These are phyloP conservation scores for Pterocles orientalis DNA, from an alignment of 2,113 vertebrate genomes.

Conservation along the genomic window DNA sequence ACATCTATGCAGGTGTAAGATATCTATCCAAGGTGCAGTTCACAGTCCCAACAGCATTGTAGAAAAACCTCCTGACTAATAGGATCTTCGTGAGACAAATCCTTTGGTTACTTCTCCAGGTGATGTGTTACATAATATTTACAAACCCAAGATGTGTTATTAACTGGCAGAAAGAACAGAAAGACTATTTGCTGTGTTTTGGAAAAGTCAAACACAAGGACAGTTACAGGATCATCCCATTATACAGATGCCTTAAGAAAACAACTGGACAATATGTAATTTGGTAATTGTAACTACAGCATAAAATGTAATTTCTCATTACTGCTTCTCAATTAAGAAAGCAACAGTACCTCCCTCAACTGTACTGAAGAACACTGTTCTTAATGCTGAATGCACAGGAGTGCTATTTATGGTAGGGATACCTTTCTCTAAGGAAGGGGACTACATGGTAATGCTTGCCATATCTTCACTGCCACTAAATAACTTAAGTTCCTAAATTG, in stretches of 20 bases:
- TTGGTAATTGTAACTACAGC: neutral
- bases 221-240: neutral
- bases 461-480: neutral
- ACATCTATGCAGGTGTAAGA: accelerated
- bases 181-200: neutral
- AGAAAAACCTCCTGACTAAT: neutral
- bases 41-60: neutral
- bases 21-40: neutral
- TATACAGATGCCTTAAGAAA: neutral
- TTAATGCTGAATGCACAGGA: neutral
- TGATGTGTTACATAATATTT: neutral
- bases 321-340: neutral
- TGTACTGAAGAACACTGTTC: neutral
- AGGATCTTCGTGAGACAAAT: neutral
- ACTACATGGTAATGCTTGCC: neutral
- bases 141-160: neutral
- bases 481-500: neutral
- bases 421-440: neutral
- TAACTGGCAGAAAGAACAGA: neutral
- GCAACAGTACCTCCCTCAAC: neutral
- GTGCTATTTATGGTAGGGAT: neutral
- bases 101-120: neutral
- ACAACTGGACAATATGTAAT: neutral
- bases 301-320: neutral
- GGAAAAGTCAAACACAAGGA: neutral